Percentiles rank a stretch among this genome's conserved stretches.
phyloP scores from a whole-genome alignment of 2,888 invertebrate genomes.

The Acanthacorydalis orientalis region DNA sequence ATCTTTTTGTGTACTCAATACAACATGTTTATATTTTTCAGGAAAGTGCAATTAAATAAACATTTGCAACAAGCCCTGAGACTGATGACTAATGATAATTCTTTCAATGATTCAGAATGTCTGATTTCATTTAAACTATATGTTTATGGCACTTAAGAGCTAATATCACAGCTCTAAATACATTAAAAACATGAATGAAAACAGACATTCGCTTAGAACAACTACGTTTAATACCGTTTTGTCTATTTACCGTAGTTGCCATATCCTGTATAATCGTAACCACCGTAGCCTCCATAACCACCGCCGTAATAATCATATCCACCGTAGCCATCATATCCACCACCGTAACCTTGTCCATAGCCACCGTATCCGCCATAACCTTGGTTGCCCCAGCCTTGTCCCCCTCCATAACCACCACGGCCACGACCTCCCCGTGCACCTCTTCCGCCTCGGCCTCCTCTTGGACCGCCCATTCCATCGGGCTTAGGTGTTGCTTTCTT shows the following conservation, averaged over 20 bases:
- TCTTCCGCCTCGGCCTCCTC: constrained; percentile 44
- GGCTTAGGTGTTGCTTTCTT: constrained; percentile 89
- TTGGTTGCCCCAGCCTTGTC: constrained; percentile 46
- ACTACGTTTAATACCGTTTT: constrained; percentile 10
- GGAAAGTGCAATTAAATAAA: no score
- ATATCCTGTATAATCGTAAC: constrained; percentile 67
- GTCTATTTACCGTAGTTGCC: constrained; percentile 66
- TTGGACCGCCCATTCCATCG: constrained; percentile 48
- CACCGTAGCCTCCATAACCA: constrained; percentile 62
- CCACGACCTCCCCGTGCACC: constrained; percentile 52
- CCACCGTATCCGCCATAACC: constrained; percentile 46
- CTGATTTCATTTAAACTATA: background rate
- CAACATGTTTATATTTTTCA: no score
- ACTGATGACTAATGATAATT: no score
- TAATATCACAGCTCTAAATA: constrained; percentile 4
- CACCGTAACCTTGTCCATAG: constrained; percentile 54
- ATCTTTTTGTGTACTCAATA: no score
- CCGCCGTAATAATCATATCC: constrained; percentile 57
- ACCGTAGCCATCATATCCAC: constrained; percentile 59
- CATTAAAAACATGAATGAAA: constrained; percentile 1
- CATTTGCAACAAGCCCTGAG: no score
- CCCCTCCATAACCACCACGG: constrained; percentile 46
- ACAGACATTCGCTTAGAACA: constrained; percentile 5
- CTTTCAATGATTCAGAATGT: background rate
- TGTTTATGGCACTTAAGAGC: constrained; percentile 3